phyloP scores from a whole-genome alignment of 2,113 vertebrate genomes.

The Sinocyclocheilus anshuiensis region DNA sequence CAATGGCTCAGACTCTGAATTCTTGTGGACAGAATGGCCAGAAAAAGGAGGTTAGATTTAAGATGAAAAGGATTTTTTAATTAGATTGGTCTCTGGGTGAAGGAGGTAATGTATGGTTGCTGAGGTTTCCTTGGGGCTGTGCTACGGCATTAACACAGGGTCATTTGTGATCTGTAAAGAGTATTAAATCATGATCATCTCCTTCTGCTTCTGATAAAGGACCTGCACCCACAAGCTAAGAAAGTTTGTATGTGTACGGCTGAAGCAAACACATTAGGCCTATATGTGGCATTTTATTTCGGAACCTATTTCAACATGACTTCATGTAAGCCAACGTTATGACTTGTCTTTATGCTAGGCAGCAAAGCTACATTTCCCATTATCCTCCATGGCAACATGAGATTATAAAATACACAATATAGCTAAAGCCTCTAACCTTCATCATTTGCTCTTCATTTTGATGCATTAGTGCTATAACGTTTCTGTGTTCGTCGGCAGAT shows the following conservation, averaged over 20 bases:
- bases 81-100: not conserved
- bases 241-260: not conserved
- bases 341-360: not conserved
- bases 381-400: not conserved
- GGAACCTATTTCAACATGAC: not conserved
- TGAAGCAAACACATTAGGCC: not conserved
- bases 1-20: too few species aligned
- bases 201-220: not conserved
- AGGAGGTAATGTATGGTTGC: not conserved
- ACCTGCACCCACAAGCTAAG: not conserved
- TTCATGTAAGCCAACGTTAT: not conserved
- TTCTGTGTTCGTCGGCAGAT: too few species aligned
- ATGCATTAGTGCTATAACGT: not conserved
- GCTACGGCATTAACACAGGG: conserved; percentile 9
- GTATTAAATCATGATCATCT: not conserved
- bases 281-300: not conserved
- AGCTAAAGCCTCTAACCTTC: not conserved
- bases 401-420: not conserved
- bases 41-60: too few species aligned
- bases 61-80: not conserved
- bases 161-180: conserved; percentile 32
- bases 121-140: conserved; percentile 28
- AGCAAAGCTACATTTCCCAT: not conserved
- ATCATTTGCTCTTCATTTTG: not conserved
- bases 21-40: too few species aligned